These are phyloP conservation scores for Mycalesis mineus DNA, from an alignment of 2,888 invertebrate species.

Conservation along the genomic window DNA sequence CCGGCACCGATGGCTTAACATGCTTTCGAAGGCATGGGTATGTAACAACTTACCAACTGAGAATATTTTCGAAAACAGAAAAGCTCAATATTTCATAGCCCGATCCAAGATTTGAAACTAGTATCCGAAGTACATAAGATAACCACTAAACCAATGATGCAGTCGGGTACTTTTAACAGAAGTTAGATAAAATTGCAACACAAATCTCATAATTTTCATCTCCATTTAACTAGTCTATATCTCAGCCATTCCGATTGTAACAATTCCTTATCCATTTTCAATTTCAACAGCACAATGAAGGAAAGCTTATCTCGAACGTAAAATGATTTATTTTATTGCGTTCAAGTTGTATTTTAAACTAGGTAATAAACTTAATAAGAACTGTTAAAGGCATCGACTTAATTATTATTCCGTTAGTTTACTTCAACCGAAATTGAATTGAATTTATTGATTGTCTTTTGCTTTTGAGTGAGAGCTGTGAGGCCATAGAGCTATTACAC, in stretches of 20 bases:
- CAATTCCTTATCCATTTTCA: constrained; percentile 33
- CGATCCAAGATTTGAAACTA: too few species aligned
- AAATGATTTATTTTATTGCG: constrained; percentile 59
- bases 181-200: neutral
- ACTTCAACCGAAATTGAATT: constrained; percentile 50
- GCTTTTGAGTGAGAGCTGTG: neutral
- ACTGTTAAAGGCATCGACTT: constrained; percentile 49
- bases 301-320: constrained; percentile 44
- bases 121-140: too few species aligned
- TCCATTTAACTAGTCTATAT: constrained; percentile 27
- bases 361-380: constrained; percentile 54
- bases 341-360: constrained; percentile 47
- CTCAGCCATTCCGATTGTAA: constrained; percentile 26
- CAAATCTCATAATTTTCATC: constrained; percentile 17
- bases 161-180: too few species aligned
- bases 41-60: too few species aligned
- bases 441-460: constrained; percentile 45
- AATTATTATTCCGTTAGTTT: constrained; percentile 54
- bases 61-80: too few species aligned
- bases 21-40: too few species aligned
- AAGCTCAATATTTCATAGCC: too few species aligned
- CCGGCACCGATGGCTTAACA: too few species aligned
- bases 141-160: too few species aligned
- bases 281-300: constrained; percentile 43
- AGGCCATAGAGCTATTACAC: neutral